These are phyloP conservation scores for Corythucha ciliata DNA, from an alignment of 2,888 invertebrate species.

Conservation along the genomic window DNA sequence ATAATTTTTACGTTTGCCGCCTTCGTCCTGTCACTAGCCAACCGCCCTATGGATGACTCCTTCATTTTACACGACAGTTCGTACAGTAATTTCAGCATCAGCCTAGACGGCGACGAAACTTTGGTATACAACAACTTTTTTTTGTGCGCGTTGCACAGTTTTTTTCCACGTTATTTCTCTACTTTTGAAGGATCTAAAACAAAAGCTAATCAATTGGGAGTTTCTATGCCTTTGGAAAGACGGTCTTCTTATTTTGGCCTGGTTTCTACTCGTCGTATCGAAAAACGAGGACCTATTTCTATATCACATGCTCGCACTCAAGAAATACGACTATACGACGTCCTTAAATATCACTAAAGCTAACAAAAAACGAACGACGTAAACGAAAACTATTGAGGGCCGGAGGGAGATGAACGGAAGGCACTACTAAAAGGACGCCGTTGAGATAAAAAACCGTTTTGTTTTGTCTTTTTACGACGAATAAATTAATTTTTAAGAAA, in stretches of 20 bases:
- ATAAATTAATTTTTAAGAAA: too few species aligned
- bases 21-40: constrained; percentile 16
- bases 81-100: constrained; percentile 15
- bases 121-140: background rate
- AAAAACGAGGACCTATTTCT: constrained; percentile 28
- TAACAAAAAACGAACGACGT: too few species aligned
- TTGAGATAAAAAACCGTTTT: too few species aligned
- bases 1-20: constrained; percentile 17
- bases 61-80: constrained; percentile 15
- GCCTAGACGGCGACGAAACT: constrained; percentile 15
- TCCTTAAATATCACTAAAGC: too few species aligned
- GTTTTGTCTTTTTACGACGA: too few species aligned
- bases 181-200: constrained; percentile 22
- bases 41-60: constrained; percentile 22
- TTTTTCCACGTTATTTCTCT: background rate
- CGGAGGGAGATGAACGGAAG: too few species aligned
- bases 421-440: too few species aligned
- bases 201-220: constrained; percentile 23
- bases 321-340: constrained; percentile 30
- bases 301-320: constrained; percentile 25
- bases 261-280: constrained; percentile 21
- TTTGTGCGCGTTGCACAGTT: background rate
- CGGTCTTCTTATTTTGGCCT: constrained; percentile 23
- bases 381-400: too few species aligned
- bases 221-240: constrained; percentile 14